Evolutionary conservation across 2,797 vertebrate genomes (phyloP), one percentile per base, ranked within the genome.

Genomic region (Pseudomugil gertrudae): DNA sequence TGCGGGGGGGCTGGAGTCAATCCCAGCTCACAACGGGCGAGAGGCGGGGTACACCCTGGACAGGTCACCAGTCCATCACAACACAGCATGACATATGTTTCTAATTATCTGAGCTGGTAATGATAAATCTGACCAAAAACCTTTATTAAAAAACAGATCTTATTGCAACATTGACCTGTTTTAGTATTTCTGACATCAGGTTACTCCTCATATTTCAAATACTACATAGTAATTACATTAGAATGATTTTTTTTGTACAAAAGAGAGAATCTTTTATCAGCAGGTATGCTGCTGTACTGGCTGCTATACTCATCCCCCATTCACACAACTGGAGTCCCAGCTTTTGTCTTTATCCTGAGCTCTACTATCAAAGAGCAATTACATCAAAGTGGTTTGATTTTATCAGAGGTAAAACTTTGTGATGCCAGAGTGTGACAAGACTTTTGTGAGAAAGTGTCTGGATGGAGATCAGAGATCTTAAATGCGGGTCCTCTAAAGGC

Each of bases 361-460:
- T 63, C 33, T n/a, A 59, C 80, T 69, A 76, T 83, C 78, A 54
- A 5, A 11, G 57, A 40, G 72, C 76, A 74, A 60, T 59, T 76
- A 80, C 76, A 86, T 88, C 81, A 85, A 78, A 87, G 80, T 50
- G 35, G 66, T 78, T 66, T 43, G 72, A 81, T 84, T 78, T 85
- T 84, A 86, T 84, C 85, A 63, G 57, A 68, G 56, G 71, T 58
- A 83, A 72, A 75, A 80, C 73, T 69, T 66, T 40, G 24, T 9
- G 27, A 63, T 45, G 63, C 61, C 4, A 4, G 23, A 1, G 66
- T 56, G 66, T 61, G 74, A 77, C 62, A 43, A 72, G 76, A 59
- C 70, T 76, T 72, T 70, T 74, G 60, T 61, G 75, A 69, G 65
- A 66, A 83, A 53, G 23, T 0, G 21, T 21, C 33, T 67, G 79